Percentiles rank a stretch among this genome's conserved stretches.
Conservation (phyloP, 1,140 invertebrate species). For the Diorhabda elongata region DNA sequence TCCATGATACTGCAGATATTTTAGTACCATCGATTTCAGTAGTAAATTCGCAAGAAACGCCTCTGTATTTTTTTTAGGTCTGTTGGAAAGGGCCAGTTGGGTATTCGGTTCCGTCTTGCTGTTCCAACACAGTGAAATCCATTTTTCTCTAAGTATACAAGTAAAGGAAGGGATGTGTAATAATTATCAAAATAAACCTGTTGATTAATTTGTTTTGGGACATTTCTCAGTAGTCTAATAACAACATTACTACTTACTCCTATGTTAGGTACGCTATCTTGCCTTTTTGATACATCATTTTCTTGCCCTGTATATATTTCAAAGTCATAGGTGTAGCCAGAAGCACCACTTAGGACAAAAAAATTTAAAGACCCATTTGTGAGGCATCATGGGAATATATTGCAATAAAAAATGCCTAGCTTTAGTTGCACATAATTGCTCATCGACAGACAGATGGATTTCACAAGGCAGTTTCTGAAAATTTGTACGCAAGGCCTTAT, state of each 20-base stretch:
- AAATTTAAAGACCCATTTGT: constrained; percentile 47
- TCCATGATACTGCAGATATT: too few relatives aligned
- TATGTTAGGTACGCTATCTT: constrained; percentile 22
- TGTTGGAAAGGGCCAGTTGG: constrained; percentile 27
- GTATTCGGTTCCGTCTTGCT: constrained; percentile 28
- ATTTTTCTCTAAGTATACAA: constrained; percentile 27
- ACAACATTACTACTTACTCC: constrained; percentile 33
- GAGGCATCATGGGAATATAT: constrained; percentile 41
- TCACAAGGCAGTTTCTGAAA: too few relatives aligned
- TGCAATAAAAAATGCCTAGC: constrained; percentile 27
- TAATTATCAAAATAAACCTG: constrained; percentile 33
- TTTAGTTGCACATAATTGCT: constrained; percentile 19
- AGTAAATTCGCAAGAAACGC: too few relatives aligned
- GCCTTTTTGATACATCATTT: not conserved
- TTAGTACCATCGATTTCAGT: too few relatives aligned
- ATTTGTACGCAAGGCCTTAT: too few relatives aligned
- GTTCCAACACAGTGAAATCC: constrained; percentile 30
- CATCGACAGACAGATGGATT: too few relatives aligned
- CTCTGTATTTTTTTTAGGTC: not conserved
- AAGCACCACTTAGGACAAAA: constrained; percentile 25
- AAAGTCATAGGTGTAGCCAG: constrained; percentile 28
- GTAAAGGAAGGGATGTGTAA: constrained; percentile 25
- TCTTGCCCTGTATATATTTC: constrained; percentile 26
- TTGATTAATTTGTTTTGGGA: constrained; percentile 29
- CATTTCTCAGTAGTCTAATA: constrained; percentile 25